Evolutionary conservation across 1,140 invertebrate genomes (phyloP), one percentile per base, ranked within the genome.

Genomic region (Scaptomyza pallida): DNA sequence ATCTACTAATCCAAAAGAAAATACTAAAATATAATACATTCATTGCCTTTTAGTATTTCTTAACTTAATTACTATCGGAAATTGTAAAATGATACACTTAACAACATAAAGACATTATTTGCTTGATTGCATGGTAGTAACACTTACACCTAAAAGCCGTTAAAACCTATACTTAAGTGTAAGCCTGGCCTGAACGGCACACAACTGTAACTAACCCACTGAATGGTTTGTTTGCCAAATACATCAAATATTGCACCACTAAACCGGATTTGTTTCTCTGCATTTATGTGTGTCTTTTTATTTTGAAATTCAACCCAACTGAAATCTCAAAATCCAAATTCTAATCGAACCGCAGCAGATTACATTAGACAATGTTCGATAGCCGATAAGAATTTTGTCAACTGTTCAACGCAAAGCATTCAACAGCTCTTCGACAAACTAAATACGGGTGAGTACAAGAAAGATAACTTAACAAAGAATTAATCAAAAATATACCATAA

Each of bases 301-400:
- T 63, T 62, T 74, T 56, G 51, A 60, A 70, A 59, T 72, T 35
- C 51, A 50, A 64, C 48, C 26, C 17, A 64, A 68, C 47, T 72
- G 61, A 81, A 73, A 30, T 8, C 50, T 75, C 52, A 75, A 75
- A 60, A 67, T 23, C 54, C 52, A 72, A 89, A 75, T 85, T 80
- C 59, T 77, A 86, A 73, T 78, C 80, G 63, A 89, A 89, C 80
- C 94, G 91, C 91, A 95, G 94, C 94, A 41, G 92, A 92, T 92
- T 95, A 93, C 88, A 93, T 95, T 50, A 93, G 93, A 83, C 94
- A 94, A 78, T 95, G 94, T 90, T 91, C 92, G 65, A 94, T 93
- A 91, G 93, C 93, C 69, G 92, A 93, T 79, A 93, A 92, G 59
- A 91, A 93, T 63, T 94, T 95, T 71, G 91, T 93, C 35, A 93